Percentiles rank a stretch among this genome's conserved stretches.
Evolutionary conservation across 2,888 invertebrate genomes (phyloP).

Genomic region (Pheosia tremula): DNA sequence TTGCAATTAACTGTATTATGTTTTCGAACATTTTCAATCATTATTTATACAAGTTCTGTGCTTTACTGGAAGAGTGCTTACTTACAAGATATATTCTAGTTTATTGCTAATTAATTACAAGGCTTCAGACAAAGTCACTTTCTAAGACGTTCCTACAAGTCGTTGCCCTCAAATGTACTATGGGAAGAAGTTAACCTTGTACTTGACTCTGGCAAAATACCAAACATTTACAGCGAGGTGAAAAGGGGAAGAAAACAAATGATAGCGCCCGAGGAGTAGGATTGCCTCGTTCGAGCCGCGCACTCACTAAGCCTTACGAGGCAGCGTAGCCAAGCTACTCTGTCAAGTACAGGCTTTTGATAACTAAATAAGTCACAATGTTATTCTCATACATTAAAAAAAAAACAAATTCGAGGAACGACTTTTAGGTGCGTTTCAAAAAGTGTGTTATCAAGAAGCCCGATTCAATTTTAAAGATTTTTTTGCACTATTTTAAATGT

Average conservation of each 20-base stretch:
- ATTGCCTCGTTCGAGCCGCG: too few relatives aligned
- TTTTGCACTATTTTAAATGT: slow-evolving; percentile 54
- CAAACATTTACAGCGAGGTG: too few relatives aligned
- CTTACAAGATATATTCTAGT: slow-evolving; percentile 53
- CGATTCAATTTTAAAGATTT: slow-evolving; percentile 35
- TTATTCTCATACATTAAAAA: too few relatives aligned
- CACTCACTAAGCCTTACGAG: too few relatives aligned
- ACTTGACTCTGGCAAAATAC: too few relatives aligned
- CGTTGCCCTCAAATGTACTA: too few relatives aligned
- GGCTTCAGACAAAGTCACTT: slow-evolving; percentile 28
- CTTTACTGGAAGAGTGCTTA: slow-evolving; percentile 61
- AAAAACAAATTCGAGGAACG: slow-evolving; percentile 15
- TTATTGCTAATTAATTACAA: slow-evolving; percentile 66
- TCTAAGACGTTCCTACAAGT: slow-evolving; percentile 13
- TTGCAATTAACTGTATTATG: not conserved
- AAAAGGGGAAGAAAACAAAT: too few relatives aligned
- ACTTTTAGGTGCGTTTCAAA: not conserved
- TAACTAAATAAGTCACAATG: too few relatives aligned
- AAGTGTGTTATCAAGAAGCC: not conserved
- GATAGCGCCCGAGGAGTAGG: too few relatives aligned
- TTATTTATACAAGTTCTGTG: slow-evolving; percentile 30
- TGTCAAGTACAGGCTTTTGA: too few relatives aligned
- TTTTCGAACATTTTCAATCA: not conserved
- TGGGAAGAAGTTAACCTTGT: too few relatives aligned
- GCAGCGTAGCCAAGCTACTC: too few relatives aligned